Evolutionary conservation across 2,888 invertebrate species (phyloP).

Genomic region (Buathra laborator): DNA sequence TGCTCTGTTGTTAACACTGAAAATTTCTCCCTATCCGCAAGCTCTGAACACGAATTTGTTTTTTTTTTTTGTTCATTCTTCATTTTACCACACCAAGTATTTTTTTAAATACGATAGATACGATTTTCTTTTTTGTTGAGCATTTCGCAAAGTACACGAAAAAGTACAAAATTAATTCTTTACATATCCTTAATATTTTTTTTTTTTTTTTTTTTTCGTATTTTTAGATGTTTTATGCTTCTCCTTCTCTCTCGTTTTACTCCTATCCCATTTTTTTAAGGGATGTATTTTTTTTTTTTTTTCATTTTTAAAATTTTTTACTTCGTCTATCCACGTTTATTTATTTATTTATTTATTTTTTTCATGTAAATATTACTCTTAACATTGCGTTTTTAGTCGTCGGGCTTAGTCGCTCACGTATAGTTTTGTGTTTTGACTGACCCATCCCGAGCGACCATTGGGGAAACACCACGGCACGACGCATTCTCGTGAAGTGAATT

Average conservation of each 20-base stretch:
- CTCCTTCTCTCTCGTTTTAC: constrained; percentile 35
- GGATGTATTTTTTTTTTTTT: constrained; percentile 25
- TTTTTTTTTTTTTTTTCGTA: constrained; percentile 67
- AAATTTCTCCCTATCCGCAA: constrained; percentile 62
- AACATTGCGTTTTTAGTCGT: constrained; percentile 71
- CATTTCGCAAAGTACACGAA: constrained; percentile 83
- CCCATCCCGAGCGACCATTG: constrained; percentile 52
- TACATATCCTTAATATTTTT: constrained; percentile 73
- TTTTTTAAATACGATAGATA: constrained; percentile 77
- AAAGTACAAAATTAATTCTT: constrained; percentile 84
- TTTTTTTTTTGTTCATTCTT: constrained; percentile 31
- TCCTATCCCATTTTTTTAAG: constrained; percentile 37
- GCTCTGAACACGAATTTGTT: constrained; percentile 65
- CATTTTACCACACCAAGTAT: constrained; percentile 61
- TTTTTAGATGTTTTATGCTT: constrained; percentile 67
- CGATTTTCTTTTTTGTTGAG: constrained; percentile 81
- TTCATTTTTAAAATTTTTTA: constrained; percentile 43
- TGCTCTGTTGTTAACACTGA: constrained; percentile 40
- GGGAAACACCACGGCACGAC: constrained; percentile 49
- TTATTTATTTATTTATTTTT: constrained; percentile 34
- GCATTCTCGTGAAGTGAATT: constrained; percentile 55
- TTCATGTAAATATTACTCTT: constrained; percentile 73
- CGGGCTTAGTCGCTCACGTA: constrained; percentile 42
- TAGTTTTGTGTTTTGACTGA: constrained; percentile 29
- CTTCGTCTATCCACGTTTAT: constrained; percentile 41